phyloP scores from a whole-genome alignment of 2,888 invertebrate species.

The Acholoe squamosa region DNA sequence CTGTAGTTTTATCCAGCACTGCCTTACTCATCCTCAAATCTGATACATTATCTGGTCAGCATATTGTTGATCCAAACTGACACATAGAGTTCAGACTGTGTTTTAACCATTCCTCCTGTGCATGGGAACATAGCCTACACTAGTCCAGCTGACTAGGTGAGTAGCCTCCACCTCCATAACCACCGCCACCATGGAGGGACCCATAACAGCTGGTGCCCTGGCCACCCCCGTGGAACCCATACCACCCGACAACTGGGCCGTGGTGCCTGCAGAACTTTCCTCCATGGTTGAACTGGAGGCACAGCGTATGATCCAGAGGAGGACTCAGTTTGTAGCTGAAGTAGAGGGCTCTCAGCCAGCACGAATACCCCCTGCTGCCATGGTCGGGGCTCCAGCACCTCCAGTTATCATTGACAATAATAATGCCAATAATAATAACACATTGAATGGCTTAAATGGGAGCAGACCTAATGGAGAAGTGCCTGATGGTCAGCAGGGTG shows the following conservation, averaged over 20 bases:
- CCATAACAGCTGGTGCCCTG: conserved; percentile 42
- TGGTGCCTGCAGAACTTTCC: conserved; percentile 40
- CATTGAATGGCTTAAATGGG: not conserved
- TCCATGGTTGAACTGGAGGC: conserved; percentile 35
- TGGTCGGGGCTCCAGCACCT: not conserved
- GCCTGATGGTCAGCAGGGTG: not conserved
- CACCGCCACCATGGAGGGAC: conserved; percentile 18
- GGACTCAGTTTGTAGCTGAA: conserved; percentile 51
- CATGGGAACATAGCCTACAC: no score
- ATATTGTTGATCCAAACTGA: no score
- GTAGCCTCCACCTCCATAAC: not conserved
- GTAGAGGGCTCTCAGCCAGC: not conserved
- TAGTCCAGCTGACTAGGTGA: no score
- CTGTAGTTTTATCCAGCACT: no score
- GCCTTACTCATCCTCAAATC: no score
- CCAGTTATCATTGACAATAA: not conserved
- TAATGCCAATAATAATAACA: conserved; percentile 30
- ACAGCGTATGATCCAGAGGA: not conserved
- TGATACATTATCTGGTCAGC: no score
- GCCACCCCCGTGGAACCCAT: not conserved
- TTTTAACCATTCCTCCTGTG: no score
- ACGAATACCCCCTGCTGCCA: not conserved
- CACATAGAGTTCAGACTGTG: no score
- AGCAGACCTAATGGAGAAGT: not conserved
- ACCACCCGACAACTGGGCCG: conserved; percentile 23